These are phyloP conservation scores for Knipowitschia caucasica DNA, from an alignment of 2,797 vertebrate genomes.

Conservation along the genomic window DNA sequence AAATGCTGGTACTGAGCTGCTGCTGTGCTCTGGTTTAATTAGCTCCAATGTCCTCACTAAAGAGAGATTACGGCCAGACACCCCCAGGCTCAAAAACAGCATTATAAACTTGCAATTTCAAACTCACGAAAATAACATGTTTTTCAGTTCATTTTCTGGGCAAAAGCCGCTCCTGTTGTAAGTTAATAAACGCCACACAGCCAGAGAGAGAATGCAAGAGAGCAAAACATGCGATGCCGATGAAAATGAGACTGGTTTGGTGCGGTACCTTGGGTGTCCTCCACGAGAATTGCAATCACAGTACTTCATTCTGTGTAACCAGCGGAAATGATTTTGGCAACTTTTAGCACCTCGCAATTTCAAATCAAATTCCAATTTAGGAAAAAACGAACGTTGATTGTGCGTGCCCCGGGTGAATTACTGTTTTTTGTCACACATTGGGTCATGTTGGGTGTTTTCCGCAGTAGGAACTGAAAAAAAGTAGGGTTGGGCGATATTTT, in stretches of 20 bases:
- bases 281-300: constrained; percentile 23
- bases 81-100: constrained; percentile 43
- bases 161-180: constrained; percentile 45
- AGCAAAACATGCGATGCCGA: constrained; percentile 2
- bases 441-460: not conserved
- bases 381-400: constrained; percentile 4
- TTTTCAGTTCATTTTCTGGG: constrained; percentile 52
- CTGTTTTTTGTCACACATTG: not conserved
- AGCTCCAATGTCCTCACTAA: constrained; percentile 49
- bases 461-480: not conserved
- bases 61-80: constrained; percentile 54
- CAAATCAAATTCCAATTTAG: constrained; percentile 8
- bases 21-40: constrained; percentile 61
- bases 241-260: constrained; percentile 39
- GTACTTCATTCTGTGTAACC: constrained; percentile 23
- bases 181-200: constrained; percentile 51
- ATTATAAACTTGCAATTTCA: constrained; percentile 41
- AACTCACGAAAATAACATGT: constrained; percentile 27
- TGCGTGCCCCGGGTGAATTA: not conserved
- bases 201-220: constrained; percentile 32
- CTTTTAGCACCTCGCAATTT: constrained; percentile 15
- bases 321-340: constrained; percentile 13
- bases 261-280: constrained; percentile 34
- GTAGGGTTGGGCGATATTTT: too few relatives aligned
- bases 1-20: constrained; percentile 43